phyloP scores from a whole-genome alignment of 2,113 vertebrate species.

The Charadrius vociferus region DNA sequence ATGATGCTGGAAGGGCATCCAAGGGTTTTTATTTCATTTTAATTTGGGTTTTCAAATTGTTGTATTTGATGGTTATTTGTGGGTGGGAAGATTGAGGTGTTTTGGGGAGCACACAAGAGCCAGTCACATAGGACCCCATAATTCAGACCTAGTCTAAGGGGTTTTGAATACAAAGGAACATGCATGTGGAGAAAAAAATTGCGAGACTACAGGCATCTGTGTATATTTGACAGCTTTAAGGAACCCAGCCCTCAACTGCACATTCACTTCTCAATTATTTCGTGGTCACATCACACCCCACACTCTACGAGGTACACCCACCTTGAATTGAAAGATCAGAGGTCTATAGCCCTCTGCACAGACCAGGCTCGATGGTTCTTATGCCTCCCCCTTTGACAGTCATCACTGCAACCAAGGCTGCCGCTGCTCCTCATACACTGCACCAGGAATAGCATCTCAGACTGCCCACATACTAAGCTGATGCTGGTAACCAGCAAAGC shows the following conservation, averaged over 20 bases:
- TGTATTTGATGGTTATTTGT: neutral
- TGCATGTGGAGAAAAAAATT: neutral
- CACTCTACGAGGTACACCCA: neutral
- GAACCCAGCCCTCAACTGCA: neutral
- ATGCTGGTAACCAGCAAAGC: conserved; percentile 22
- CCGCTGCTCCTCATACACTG: conserved; percentile 6
- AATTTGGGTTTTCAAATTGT: neutral
- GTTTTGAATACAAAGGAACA: neutral
- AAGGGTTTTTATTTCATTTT: neutral
- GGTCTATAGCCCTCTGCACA: neutral
- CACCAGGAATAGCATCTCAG: conserved; percentile 51
- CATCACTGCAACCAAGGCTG: neutral
- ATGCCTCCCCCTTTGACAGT: neutral
- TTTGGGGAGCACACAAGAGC: neutral
- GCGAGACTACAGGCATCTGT: neutral
- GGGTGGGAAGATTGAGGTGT: neutral
- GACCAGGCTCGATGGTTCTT: neutral
- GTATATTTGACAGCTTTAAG: neutral
- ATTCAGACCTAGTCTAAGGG: neutral
- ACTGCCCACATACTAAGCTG: conserved; percentile 35
- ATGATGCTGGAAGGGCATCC: neutral
- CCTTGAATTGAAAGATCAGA: neutral
- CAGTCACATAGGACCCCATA: neutral
- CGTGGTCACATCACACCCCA: neutral
- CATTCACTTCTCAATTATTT: neutral